Evolutionary conservation across 1,140 invertebrate genomes (phyloP), one percentile per base, ranked within the genome.

Genomic region (Meloidogyne floridensis): DNA sequence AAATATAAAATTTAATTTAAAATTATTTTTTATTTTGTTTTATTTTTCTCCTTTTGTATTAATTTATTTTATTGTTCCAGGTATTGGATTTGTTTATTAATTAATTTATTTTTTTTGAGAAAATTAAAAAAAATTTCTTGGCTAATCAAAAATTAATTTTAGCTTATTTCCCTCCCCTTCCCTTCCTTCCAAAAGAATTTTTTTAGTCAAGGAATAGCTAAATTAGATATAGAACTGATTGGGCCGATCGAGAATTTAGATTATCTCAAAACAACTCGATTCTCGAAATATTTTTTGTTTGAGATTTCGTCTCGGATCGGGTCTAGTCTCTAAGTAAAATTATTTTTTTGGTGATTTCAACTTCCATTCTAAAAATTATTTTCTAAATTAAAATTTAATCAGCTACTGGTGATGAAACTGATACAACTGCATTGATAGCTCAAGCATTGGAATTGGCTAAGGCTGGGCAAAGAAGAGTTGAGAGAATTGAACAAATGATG

Each of bases 401-500:
- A 65, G 59, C n/a, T n/a, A 13, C 7, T 65, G n/a, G 15, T n/a
- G 59, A 65, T n/a, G 59, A n/a, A 65, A 65, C 4, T 65, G n/a
- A 65, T 6, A 65, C 15, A 7, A n/a, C 59, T 65, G n/a, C n/a
- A 65, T 65, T 65, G n/a, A 65, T 65, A 65, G n/a, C 59, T n/a
- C 15, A 65, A 65, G 59, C 59, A 65, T 65, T 65, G n/a, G 59
- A 65, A 65, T 65, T 65, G n/a, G 59, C 59, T 8, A 65, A 65
- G n/a, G n/a, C 15, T 65, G 15, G 15, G 5, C 77, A 79, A 72
- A 72, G 15, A 51, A 79, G 72, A 18, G n/a, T 79, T 43, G 77
- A 79, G 9, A 43, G 77, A 42, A 79, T 79, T 47, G 77, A 79
- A 51, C 54, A 69, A 51, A 79, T 79, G 77, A 65, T 79, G 77